These are phyloP conservation scores for Serrognathus titanus DNA, from an alignment of 2,888 invertebrate genomes.

Conservation along the genomic window DNA sequence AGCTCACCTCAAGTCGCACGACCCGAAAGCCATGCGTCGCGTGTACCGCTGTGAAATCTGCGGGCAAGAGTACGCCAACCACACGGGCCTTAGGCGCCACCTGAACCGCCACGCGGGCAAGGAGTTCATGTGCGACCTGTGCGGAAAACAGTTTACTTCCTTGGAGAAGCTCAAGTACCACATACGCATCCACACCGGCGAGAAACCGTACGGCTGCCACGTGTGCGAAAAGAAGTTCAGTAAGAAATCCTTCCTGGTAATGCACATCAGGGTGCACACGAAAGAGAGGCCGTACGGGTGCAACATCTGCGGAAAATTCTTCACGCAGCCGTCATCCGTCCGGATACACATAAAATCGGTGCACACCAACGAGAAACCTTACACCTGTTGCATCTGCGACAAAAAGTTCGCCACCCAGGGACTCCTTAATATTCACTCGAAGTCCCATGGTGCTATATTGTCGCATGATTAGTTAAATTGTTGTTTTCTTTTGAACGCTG, in stretches of 20 bases:
- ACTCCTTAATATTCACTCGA: no score
- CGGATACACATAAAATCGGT: constrained; percentile 51
- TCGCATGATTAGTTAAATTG: no score
- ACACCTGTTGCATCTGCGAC: constrained; percentile 34
- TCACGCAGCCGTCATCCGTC: constrained; percentile 52
- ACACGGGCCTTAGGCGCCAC: background rate
- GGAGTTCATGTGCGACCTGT: background rate
- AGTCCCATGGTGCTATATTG: no score
- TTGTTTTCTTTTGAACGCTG: no score
- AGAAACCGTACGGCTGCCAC: constrained; percentile 54
- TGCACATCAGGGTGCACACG: constrained; percentile 40
- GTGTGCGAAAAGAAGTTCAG: constrained; percentile 45
- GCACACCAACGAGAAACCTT: constrained; percentile 53
- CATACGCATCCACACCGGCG: constrained; percentile 46
- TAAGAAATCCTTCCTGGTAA: constrained; percentile 30
- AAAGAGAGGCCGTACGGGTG: constrained; percentile 51
- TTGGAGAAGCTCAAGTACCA: no score
- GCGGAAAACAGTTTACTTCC: background rate
- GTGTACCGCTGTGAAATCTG: constrained; percentile 7
- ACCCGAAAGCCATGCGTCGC: no score
- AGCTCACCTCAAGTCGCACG: no score
- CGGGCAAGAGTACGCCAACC: constrained; percentile 2
- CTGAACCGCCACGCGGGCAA: background rate
- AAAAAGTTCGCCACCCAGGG: constrained; percentile 9
- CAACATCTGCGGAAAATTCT: constrained; percentile 53